Conservation (phyloP, 2,797 vertebrate genomes). For the Coendou prehensilis region DNA sequence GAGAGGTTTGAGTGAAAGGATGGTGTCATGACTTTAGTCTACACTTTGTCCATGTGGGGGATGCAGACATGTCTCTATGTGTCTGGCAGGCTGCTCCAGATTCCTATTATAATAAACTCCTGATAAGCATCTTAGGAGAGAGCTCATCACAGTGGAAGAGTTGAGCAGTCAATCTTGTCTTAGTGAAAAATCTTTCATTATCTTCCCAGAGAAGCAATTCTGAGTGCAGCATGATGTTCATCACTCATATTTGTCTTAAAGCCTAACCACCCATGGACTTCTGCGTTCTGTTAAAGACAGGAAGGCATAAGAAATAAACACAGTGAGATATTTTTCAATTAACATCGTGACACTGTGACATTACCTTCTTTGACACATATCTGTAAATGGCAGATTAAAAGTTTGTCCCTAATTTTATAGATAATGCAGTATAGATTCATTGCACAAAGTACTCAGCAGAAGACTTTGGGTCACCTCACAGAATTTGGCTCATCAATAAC, state of each 20-base stretch:
- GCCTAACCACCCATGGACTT: conserved; percentile 24
- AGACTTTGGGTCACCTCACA: background rate
- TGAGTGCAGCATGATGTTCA: conserved; percentile 23
- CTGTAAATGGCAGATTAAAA: conserved; percentile 10
- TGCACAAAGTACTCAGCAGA: background rate
- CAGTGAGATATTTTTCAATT: conserved; percentile 35
- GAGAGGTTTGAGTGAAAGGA: background rate
- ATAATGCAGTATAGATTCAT: background rate
- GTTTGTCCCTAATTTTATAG: background rate
- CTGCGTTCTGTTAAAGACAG: background rate
- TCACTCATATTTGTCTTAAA: conserved; percentile 69
- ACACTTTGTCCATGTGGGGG: background rate
- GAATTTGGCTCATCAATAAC: background rate
- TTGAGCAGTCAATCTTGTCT: conserved; percentile 34
- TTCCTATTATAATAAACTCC: conserved; percentile 43
- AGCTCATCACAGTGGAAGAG: conserved; percentile 51
- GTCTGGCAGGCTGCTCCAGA: background rate
- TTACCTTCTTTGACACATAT: background rate
- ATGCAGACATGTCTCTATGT: background rate
- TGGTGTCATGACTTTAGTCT: background rate
- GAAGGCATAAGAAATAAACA: background rate
- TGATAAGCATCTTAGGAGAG: conserved; percentile 3
- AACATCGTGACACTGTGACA: background rate
- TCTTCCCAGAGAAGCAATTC: conserved; percentile 65
- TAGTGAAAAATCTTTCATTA: conserved; percentile 72